Evolutionary conservation across 2,888 invertebrate species (phyloP).

Genomic region (Dryadula phaetusa): DNA sequence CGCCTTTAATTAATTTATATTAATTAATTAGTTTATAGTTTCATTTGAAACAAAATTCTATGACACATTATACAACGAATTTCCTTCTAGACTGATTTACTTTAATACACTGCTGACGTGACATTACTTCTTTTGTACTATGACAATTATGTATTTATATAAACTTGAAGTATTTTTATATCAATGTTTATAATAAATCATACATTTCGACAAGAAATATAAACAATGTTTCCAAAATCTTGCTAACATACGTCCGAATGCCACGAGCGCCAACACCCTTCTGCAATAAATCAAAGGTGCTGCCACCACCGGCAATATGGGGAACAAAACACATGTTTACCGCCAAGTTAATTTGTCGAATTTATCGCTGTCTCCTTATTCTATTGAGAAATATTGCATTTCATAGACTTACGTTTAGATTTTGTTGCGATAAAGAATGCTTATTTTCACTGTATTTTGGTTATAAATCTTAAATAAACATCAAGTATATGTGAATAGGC

Average conservation of each 20-base stretch:
- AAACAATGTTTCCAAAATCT: slow-evolving; percentile 45
- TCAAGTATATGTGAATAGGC: slow-evolving; percentile 15
- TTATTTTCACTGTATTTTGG: slow-evolving; percentile 22
- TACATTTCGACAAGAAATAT: slow-evolving; percentile 13
- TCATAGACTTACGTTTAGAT: slow-evolving; percentile 54
- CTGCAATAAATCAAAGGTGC: slow-evolving; percentile 78
- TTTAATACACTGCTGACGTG: too few relatives aligned
- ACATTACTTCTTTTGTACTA: too few relatives aligned
- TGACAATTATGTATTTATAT: too few relatives aligned
- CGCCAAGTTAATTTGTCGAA: slow-evolving; percentile 83
- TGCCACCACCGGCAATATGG: slow-evolving; percentile 81
- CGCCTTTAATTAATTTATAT: too few relatives aligned
- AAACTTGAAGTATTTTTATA: too few relatives aligned
- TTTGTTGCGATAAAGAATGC: slow-evolving; percentile 26
- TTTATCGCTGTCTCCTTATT: slow-evolving; percentile 77
- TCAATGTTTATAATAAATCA: slow-evolving; percentile 1
- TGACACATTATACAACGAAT: too few relatives aligned
- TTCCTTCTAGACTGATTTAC: too few relatives aligned
- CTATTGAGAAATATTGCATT: slow-evolving; percentile 79
- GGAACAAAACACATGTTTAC: slow-evolving; percentile 83
- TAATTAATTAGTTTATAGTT: too few relatives aligned
- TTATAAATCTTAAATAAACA: slow-evolving; percentile 18
- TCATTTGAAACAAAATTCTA: too few relatives aligned
- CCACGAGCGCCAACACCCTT: slow-evolving; percentile 54
- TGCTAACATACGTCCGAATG: slow-evolving; percentile 47